Evolutionary conservation across 2,888 invertebrate genomes (phyloP).

Genomic region (Tipula unca): DNA sequence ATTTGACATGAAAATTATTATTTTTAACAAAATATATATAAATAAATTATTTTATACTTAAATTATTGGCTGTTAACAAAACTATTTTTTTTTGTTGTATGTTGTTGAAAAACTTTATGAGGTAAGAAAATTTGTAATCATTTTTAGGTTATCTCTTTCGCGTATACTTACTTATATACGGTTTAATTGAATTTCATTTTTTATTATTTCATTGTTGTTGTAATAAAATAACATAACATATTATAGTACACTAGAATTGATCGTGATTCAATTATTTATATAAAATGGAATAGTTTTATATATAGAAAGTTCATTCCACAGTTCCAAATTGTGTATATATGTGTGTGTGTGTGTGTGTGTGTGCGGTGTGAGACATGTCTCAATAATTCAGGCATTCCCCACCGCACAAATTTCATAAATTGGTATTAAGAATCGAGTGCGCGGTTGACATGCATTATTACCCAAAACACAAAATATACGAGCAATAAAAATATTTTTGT

Average conservation of each 20-base stretch:
- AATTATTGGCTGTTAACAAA: constrained; percentile 14
- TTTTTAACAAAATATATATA: background rate
- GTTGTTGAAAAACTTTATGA: background rate
- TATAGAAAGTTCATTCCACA: background rate
- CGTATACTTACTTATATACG: background rate
- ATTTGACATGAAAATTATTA: constrained; percentile 8
- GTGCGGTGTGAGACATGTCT: background rate
- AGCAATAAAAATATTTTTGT: background rate
- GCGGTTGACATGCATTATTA: background rate
- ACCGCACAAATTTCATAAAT: background rate
- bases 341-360: no score
- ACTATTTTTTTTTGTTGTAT: background rate
- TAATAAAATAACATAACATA: background rate
- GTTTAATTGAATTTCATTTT: background rate
- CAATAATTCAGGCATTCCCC: background rate
- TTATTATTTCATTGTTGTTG: background rate
- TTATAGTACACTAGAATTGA: background rate
- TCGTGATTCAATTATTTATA: constrained; percentile 14
- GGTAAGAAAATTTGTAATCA: background rate
- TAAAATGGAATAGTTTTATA: background rate
- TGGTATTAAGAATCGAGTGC: background rate
- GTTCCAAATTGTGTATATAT: background rate
- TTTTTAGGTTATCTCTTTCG: constrained; percentile 2
- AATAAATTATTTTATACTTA: background rate
- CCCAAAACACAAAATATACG: background rate